Percentiles rank a stretch among this genome's conserved stretches.
phyloP scores from a whole-genome alignment of 1,140 invertebrate species.

The Elymnias hypermnestra region DNA sequence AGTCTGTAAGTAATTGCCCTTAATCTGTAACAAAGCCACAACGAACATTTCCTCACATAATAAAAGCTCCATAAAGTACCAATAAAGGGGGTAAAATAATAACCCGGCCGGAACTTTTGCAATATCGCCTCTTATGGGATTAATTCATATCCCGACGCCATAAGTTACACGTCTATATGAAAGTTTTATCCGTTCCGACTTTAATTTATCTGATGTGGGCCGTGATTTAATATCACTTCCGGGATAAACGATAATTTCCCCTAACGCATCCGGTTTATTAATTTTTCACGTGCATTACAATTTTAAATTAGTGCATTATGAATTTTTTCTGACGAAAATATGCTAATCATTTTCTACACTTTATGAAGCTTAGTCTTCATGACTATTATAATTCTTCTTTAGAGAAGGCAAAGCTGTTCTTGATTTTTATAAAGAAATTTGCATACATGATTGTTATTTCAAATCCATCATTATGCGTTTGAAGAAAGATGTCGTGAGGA shows the following conservation, averaged over 20 bases:
- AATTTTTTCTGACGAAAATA: too few species aligned
- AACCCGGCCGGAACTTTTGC: slow-evolving; percentile 37
- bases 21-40: slow-evolving; percentile 14
- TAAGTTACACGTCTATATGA: slow-evolving; percentile 32
- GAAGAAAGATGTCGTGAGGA: too few species aligned
- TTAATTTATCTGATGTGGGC: slow-evolving; percentile 30
- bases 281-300: not conserved
- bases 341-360: too few species aligned
- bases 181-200: slow-evolving; percentile 39
- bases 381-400: too few species aligned
- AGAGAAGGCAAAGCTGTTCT: too few species aligned
- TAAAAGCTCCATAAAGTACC: slow-evolving; percentile 28
- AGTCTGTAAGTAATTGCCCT: slow-evolving; percentile 9
- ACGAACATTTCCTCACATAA: slow-evolving; percentile 14
- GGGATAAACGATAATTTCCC: slow-evolving; percentile 19
- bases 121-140: slow-evolving; percentile 46
- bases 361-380: too few species aligned
- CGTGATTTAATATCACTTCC: slow-evolving; percentile 23
- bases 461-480: too few species aligned
- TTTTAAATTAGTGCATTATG: too few species aligned
- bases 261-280: slow-evolving; percentile 8
- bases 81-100: slow-evolving; percentile 37
- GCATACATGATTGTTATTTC: too few species aligned
- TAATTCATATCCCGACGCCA: slow-evolving; percentile 41
- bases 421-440: too few species aligned